Base-by-base conservation (phyloP, 2,888 invertebrate species). In the Cephus sareptanus region DNA sequence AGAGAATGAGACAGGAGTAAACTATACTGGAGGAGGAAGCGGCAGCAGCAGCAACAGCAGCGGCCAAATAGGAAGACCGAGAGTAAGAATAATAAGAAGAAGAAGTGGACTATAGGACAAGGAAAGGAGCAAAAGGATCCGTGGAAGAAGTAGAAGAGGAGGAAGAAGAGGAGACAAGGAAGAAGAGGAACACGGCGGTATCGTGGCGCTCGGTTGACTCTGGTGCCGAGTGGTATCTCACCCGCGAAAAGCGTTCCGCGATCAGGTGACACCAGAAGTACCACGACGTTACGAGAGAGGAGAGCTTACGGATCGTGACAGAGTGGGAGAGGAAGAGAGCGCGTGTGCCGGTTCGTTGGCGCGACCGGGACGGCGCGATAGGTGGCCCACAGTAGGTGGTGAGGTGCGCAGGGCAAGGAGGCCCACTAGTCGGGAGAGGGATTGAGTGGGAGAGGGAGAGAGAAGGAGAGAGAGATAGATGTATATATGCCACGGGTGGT, bases 241-340 rank as follows among this genome's bases (percentile, higher is more conserved):
- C 86, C 89, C 89, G 87, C 90, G 89, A 89, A 89, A 89, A 90
- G 86, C 86, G 88, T 90, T 87, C 87, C 90, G 87, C 87, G 88
- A 90, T 90, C 90, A 89, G 90, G 89, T 90, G 90, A 89, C 90
- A 86, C 86, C 86, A 84, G 83, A 30, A 35, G 74, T 74, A 35
- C 74, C 74, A 23, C 74, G 74, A 30, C 34, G 74, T 34, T 40
- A 74, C 74, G 74, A 80, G 77, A 75, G 78, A 82, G 83, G 80
- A 79, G 83, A 83, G 78, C 82, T 81, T 80, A 81, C 79, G 79
- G 80, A 80, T 81, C 78, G 82, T 81, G 82, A 80, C 79, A 81
- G 79, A 77, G 80, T 77, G 81, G 76, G 78, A 69, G 79, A 77
- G 81, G 81, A 73, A 68, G 77, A 12, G 75, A 75, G 69, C 56